Percentiles rank a stretch among this genome's conserved stretches.
These are phyloP conservation scores for Acromyrmex echinatior DNA, from an alignment of 1,140 invertebrate species.

Conservation along the genomic window DNA sequence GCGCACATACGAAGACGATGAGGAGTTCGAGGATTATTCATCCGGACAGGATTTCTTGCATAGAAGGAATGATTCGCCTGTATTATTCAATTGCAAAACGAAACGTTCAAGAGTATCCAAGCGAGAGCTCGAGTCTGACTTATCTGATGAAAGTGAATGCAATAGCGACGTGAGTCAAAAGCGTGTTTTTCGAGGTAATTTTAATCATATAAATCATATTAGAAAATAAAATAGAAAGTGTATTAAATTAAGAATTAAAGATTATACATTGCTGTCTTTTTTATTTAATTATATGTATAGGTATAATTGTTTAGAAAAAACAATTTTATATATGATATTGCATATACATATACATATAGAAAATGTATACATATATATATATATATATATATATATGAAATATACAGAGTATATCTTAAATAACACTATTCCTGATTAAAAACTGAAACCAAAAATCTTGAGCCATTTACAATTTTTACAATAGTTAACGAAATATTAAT, in stretches of 20 bases:
- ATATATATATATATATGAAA: too few relatives aligned
- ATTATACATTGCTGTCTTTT: too few relatives aligned
- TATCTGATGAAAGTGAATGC: constrained; percentile 55
- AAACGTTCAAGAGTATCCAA: constrained; percentile 44
- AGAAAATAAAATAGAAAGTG: background rate
- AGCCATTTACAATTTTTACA: too few relatives aligned
- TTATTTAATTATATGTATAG: background rate
- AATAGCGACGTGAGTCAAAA: constrained; percentile 37
- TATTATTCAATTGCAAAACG: constrained; percentile 19
- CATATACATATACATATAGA: too few relatives aligned
- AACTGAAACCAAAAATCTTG: too few relatives aligned
- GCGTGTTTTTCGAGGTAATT: constrained; percentile 21
- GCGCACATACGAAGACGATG: background rate
- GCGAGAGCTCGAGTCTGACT: constrained; percentile 53
- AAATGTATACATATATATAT: too few relatives aligned
- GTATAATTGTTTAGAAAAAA: too few relatives aligned
- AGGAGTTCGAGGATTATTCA: constrained; percentile 23
- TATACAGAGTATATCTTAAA: too few relatives aligned
- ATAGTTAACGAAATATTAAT: too few relatives aligned
- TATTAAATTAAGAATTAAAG: background rate
- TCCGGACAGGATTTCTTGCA: constrained; percentile 12
- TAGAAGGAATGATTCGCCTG: constrained; percentile 14
- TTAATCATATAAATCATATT: background rate
- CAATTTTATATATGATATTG: too few relatives aligned
- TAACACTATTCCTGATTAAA: too few relatives aligned